Evolutionary conservation across 2,797 vertebrate species (phyloP).

Genomic region (Ataeniobius toweri): DNA sequence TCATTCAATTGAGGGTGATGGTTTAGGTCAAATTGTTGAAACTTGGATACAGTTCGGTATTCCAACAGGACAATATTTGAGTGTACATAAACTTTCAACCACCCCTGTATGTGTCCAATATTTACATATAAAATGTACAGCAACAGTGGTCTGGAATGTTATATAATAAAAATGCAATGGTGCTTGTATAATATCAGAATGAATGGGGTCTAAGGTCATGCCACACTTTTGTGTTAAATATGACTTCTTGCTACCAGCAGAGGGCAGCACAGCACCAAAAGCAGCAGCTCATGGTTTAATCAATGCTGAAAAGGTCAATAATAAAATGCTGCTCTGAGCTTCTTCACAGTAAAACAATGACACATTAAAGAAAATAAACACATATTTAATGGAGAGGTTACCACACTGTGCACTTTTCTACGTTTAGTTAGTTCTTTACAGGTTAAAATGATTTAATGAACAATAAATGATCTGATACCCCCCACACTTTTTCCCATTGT

Average conservation of each 20-base stretch:
- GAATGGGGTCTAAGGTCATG: neutral
- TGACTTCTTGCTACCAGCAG: constrained; percentile 43
- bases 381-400: neutral
- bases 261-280: constrained; percentile 40
- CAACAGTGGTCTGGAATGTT: neutral
- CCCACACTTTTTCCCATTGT: neutral
- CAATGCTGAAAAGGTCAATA: neutral
- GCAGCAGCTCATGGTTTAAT: neutral
- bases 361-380: neutral
- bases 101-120: neutral
- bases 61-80: too few species aligned
- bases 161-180: neutral
- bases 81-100: constrained; percentile 3
- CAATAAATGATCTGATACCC: neutral
- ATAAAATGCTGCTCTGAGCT: neutral
- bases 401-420: neutral
- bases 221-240: neutral
- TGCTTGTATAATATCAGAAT: neutral
- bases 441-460: constrained; percentile 1
- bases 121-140: neutral
- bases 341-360: neutral
- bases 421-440: neutral
- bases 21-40: neutral
- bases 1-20: neutral
- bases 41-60: too few species aligned